phyloP scores from a whole-genome alignment of 1,140 invertebrate species.

The Drosophila ironensis region DNA sequence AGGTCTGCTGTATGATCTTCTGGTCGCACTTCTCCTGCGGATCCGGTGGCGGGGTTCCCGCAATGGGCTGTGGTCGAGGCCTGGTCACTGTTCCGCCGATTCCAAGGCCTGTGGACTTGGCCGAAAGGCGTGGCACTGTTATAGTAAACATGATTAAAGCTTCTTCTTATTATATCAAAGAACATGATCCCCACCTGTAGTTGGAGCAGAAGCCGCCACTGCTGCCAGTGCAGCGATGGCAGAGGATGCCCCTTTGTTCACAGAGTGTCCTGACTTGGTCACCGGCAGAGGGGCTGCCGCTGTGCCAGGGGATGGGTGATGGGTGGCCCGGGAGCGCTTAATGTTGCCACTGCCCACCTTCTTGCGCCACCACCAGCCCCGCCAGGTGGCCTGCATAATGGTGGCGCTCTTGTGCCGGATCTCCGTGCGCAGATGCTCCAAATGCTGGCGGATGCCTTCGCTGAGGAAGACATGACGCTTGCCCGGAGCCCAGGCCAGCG shows the following conservation, averaged over 20 bases:
- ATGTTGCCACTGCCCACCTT: conserved; percentile 85
- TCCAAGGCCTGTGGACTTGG: conserved; percentile 67
- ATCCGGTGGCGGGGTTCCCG: conserved; percentile 90
- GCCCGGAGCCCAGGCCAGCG: conserved; percentile 88
- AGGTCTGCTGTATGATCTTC: conserved; percentile 94
- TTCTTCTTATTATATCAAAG: background rate
- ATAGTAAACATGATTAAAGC: background rate
- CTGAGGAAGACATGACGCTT: conserved; percentile 96
- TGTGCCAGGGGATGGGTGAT: conserved; percentile 11
- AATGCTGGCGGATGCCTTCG: conserved; percentile 94
- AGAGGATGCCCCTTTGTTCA: conserved; percentile 45
- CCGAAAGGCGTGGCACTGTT: conserved; percentile 66
- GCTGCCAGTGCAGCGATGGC: conserved; percentile 54
- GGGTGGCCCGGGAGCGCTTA: conserved; percentile 31
- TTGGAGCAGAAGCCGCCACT: conserved; percentile 56
- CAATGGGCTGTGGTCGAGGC: conserved; percentile 93
- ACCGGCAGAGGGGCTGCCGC: conserved; percentile 19
- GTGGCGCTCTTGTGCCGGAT: conserved; percentile 90
- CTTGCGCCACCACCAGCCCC: conserved; percentile 88
- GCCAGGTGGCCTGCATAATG: conserved; percentile 91
- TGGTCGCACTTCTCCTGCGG: conserved; percentile 90
- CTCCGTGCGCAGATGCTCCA: conserved; percentile 91
- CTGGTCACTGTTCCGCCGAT: conserved; percentile 83
- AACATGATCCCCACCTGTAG: conserved; percentile 21
- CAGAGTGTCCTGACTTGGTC: conserved; percentile 22